A percentile compares a stretch with the other conserved stretches of the same genome.
Conservation (phyloP, 1,140 invertebrate species). For the Rhopalosiphum maidis region DNA sequence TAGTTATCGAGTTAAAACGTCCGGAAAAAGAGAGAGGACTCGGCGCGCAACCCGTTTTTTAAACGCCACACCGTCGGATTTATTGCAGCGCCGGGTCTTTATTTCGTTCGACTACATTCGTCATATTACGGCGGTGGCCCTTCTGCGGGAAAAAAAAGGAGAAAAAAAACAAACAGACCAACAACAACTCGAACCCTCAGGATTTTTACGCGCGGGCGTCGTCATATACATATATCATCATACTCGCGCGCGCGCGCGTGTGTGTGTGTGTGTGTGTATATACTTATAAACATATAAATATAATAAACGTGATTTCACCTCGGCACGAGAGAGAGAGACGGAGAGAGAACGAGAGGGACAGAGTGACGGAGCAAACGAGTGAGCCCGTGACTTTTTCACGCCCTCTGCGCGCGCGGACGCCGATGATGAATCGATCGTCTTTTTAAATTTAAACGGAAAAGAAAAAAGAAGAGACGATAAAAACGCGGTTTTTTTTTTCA, state of each 20-base stretch:
- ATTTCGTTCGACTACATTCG: slow-evolving; percentile 55
- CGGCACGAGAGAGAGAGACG: background rate
- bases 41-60: slow-evolving; percentile 46
- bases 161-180: background rate
- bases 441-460: slow-evolving; percentile 52
- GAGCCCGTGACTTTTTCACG: slow-evolving; percentile 49
- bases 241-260: no score
- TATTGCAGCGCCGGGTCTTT: slow-evolving; percentile 9
- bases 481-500: slow-evolving; percentile 14
- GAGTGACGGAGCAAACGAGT: background rate
- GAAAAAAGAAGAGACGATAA: background rate
- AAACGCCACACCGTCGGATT: background rate
- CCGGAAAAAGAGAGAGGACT: slow-evolving; percentile 29
- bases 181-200: background rate
- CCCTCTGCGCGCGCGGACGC: background rate
- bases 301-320: slow-evolving; percentile 39
- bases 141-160: background rate
- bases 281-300: background rate
- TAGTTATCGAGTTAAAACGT: slow-evolving; percentile 49
- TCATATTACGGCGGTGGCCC: slow-evolving; percentile 14
- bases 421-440: slow-evolving; percentile 57
- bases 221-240: background rate
- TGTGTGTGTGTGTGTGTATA: background rate
- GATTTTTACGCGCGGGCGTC: background rate
- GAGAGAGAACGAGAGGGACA: background rate